phyloP scores from a whole-genome alignment of 2,113 vertebrate genomes.

The Sinosuthora webbiana region DNA sequence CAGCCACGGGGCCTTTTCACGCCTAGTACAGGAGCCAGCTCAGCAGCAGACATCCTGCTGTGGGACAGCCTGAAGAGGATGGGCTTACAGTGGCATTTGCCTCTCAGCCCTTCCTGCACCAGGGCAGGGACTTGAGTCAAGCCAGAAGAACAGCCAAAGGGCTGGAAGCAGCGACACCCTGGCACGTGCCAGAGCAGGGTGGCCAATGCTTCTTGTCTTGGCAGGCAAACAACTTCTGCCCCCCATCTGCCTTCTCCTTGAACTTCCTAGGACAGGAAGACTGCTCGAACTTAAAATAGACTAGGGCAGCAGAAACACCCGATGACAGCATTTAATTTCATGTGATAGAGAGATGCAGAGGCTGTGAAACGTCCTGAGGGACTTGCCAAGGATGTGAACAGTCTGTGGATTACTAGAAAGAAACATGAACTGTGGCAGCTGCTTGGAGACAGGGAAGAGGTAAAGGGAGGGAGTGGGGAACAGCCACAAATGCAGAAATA shows the following conservation, averaged over 20 bases:
- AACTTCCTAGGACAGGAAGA: not conserved
- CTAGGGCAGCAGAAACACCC: not conserved
- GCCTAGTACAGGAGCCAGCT: accelerated
- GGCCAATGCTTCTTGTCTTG: not conserved
- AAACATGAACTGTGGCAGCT: not conserved
- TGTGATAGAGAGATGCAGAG: not conserved
- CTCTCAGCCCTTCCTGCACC: not conserved
- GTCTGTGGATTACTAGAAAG: not conserved
- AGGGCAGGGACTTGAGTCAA: not conserved
- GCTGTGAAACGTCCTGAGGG: not conserved
- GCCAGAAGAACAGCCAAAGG: not conserved
- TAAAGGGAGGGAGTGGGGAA: not conserved
- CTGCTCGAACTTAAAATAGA: not conserved
- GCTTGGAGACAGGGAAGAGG: not conserved
- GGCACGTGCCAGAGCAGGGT: not conserved
- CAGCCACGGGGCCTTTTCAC: accelerated
- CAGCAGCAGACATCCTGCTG: not conserved
- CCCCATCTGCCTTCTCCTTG: not conserved
- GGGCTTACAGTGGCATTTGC: not conserved
- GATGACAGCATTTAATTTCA: not conserved
- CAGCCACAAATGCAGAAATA: not conserved
- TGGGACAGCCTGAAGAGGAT: not conserved
- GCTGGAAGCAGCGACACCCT: not conserved
- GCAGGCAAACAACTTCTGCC: not conserved
- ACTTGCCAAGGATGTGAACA: not conserved